Conservation (phyloP, 2,797 vertebrate species). For the Myotis pilosus region DNA sequence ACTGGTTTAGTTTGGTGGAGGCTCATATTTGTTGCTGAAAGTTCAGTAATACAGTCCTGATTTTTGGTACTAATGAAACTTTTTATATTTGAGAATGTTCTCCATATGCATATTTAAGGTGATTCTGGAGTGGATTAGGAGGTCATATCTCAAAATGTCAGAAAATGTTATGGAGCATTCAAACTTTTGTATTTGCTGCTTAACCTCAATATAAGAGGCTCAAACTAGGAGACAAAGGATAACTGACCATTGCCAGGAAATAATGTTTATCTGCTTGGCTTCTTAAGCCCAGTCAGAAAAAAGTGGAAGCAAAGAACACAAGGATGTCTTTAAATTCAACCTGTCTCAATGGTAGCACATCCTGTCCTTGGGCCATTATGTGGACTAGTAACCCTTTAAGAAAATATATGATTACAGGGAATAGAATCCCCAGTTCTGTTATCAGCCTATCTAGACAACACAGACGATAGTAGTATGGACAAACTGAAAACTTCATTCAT, state of each 20-base stretch:
- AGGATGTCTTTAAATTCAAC: slow-evolving; percentile 8
- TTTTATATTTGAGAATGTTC: not conserved
- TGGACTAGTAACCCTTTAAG: slow-evolving; percentile 17
- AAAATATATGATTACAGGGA: slow-evolving; percentile 36
- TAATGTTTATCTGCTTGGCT: slow-evolving; percentile 16
- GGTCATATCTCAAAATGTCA: slow-evolving; percentile 8
- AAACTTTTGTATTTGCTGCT: slow-evolving; percentile 41
- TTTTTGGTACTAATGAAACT: slow-evolving; percentile 8
- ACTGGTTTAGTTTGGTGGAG: not conserved
- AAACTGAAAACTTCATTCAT: slow-evolving; percentile 71
- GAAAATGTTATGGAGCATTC: not conserved
- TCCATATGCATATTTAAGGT: not conserved
- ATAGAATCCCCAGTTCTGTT: not conserved
- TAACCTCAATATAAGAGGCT: slow-evolving; percentile 27
- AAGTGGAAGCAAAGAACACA: slow-evolving; percentile 29
- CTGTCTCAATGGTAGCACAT: not conserved
- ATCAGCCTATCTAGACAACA: slow-evolving; percentile 44
- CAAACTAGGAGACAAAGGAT: not conserved
- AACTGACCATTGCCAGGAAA: slow-evolving; percentile 12
- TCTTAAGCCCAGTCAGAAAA: slow-evolving; percentile 40
- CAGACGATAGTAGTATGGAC: slow-evolving; percentile 58
- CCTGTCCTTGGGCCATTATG: slow-evolving; percentile 34
- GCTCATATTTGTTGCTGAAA: slow-evolving; percentile 4
- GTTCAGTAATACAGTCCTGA: not conserved
- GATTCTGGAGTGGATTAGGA: not conserved